Evolutionary conservation across 92 coral and sea anemone genomes (phyloP), one percentile per base, ranked within the genome.

Genomic region (Blastomussa wellsi): DNA sequence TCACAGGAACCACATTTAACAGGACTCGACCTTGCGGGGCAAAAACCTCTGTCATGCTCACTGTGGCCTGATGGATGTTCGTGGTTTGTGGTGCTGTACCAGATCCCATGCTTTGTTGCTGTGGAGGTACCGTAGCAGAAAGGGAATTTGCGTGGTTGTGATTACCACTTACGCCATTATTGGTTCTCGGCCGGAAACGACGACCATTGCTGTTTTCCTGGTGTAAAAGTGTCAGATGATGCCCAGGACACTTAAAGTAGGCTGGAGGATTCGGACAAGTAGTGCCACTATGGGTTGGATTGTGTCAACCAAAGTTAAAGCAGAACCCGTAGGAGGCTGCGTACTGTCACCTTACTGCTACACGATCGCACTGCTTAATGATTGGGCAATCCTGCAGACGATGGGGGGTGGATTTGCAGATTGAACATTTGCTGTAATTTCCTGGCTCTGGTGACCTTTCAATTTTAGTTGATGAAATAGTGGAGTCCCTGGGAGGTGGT

Each of bases 201-300:
- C 60, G 78, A 16, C 85, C 75, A 49, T 47, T 72, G 47, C 11
- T 36, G 48, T 67, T 36, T 51, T 85, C 92, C 29, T 36, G 53
- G 64, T 89, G 94, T 57, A 88, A 35, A 17, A 91, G 64, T 53
- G 78, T 81, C 42, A 92, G 65, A 77, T 92, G 95, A 48, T 80
- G 90, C 13, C 88, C 93, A 37, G 79, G 62, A 65, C 95, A 89
- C 22, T 49, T 66, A 4, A 86, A 24, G 38, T 91, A 92, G 29
- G 89, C 83, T 31, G 95, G 90, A n/a, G 91, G 88, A 22, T 86
- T 86, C 49, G 93, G 93, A 67, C 90, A 92, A 65, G 87, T 59
- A 5, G 75, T 68, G 55, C 77, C 62, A 51, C 90, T 84, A 41
- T 91, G 90, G 12, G 85, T 88, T 6, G 90, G 90, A 2, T 79